Evolutionary conservation across 2,113 vertebrate genomes (phyloP).

Genomic region (Chaenogobius annularis): DNA sequence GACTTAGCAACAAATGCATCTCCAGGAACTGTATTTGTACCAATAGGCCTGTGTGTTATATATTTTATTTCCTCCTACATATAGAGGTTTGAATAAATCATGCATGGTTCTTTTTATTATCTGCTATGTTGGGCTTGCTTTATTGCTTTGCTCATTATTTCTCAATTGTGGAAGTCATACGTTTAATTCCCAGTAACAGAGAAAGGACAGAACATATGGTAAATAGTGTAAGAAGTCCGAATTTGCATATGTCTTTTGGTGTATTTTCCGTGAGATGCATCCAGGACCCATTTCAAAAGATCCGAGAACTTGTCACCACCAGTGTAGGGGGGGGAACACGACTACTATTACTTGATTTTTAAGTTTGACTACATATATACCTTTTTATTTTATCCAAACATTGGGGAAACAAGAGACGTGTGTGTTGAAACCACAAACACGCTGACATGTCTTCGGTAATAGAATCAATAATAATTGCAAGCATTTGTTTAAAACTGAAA

Average conservation of each 20-base stretch:
- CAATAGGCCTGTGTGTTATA: not conserved
- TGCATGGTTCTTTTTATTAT: not conserved
- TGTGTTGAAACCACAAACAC: not conserved
- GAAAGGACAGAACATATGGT: too few species aligned
- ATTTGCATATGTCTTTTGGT: too few species aligned
- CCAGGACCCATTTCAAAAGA: not conserved
- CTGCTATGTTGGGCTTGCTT: not conserved
- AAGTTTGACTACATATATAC: too few species aligned
- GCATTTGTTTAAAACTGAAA: too few species aligned
- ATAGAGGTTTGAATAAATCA: not conserved
- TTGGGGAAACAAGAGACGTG: not conserved
- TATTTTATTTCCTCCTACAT: not conserved
- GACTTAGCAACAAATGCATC: slow-evolving; percentile 29
- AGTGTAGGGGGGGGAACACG: too few species aligned
- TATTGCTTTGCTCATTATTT: not conserved
- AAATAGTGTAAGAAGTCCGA: too few species aligned
- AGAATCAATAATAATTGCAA: too few species aligned
- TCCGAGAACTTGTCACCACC: not conserved
- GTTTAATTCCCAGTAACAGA: not conserved
- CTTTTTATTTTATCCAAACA: not conserved
- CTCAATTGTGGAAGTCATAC: not conserved
- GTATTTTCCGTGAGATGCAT: too few species aligned
- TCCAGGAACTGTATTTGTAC: slow-evolving; percentile 33
- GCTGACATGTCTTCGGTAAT: not conserved
- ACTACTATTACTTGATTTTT: too few species aligned